Base-by-base conservation (phyloP, 2,888 invertebrate species). In the Agonopterix subpropinquella region DNA sequence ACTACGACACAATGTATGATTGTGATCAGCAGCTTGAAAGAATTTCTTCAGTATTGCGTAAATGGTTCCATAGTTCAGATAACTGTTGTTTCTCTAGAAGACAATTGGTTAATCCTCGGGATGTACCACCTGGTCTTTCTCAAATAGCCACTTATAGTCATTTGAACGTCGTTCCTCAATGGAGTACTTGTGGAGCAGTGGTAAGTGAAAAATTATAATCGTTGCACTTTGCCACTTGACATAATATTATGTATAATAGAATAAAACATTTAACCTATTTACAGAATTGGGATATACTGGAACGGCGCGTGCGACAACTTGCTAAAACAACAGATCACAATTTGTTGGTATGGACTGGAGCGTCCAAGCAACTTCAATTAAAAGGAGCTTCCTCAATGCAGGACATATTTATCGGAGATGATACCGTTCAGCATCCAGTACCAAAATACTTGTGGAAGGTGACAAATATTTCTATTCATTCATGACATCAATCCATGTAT, bases 371-470 rank as follows among this genome's bases (percentile, higher is more conserved):
- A 7, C 45, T 62, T 9, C 48, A 52, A 36, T 18, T 65, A 49
- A 8, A 52, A 46, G 1, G 47, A 9, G 11, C n/a, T 1, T 8
- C n/a, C 1, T n/a, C 10, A 4, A 18, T n/a, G 28, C 8, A 11
- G 7, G 18, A 43, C 18, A 11, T 47, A 36, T 11, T n/a, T 5
- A 37, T 47, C 13, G 39, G 11, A 8, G 47, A 47, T 36, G 37
- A 11, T 9, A 13, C 11, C 36, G 8, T 39, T 7, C 8, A 45
- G 13, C 67, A 71, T 51, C 45, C 52, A 0, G 61, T 73, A 4
- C 65, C 74, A 1, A 54, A 53, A 1, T 81, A 68, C 52, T 50
- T 80, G 15, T 81, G 81, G 81, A 81, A 81, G 76, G 81, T 78
- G 61, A 49, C n/a, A n/a, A 2, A 28, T 28, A 28, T 28, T 5